These are phyloP conservation scores for Melieria omissa DNA, from an alignment of 2,888 invertebrate species.

Conservation along the genomic window DNA sequence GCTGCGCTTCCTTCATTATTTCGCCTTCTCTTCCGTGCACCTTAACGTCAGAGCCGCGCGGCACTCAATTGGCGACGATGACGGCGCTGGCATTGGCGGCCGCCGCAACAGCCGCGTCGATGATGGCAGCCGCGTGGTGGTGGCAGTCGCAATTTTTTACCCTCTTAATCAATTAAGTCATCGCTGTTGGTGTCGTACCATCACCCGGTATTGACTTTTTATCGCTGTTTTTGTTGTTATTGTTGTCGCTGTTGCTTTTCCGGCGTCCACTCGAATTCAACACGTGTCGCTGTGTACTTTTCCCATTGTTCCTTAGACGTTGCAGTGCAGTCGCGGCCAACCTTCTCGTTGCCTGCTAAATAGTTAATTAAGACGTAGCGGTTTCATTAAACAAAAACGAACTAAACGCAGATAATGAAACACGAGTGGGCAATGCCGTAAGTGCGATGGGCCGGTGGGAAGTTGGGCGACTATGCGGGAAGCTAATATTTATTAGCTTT, in stretches of 20 bases:
- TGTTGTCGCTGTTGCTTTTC: slow-evolving; percentile 38
- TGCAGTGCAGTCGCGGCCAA: neutral
- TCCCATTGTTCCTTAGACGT: slow-evolving; percentile 37
- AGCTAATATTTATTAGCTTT: too few species aligned
- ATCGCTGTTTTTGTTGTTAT: slow-evolving; percentile 32
- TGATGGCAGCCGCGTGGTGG: slow-evolving; percentile 25
- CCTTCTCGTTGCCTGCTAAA: slow-evolving; percentile 32
- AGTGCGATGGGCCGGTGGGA: too few species aligned
- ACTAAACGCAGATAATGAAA: slow-evolving; percentile 20
- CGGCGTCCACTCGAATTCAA: slow-evolving; percentile 42
- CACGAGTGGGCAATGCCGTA: slow-evolving; percentile 20
- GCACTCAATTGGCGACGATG: slow-evolving; percentile 12
- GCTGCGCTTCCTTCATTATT: neutral
- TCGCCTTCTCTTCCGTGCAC: slow-evolving; percentile 1
- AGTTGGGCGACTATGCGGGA: too few species aligned
- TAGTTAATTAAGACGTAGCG: slow-evolving; percentile 57
- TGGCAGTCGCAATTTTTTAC: slow-evolving; percentile 57
- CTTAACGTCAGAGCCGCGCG: slow-evolving; percentile 23
- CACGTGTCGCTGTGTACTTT: slow-evolving; percentile 50
- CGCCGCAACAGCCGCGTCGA: neutral
- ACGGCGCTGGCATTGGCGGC: neutral
- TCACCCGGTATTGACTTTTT: slow-evolving; percentile 44
- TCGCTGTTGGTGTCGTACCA: slow-evolving; percentile 37
- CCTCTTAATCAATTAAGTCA: slow-evolving; percentile 63
- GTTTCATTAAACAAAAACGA: slow-evolving; percentile 21